Base-by-base conservation (phyloP, 2,888 invertebrate genomes). In the Hypomecis atomaria region DNA sequence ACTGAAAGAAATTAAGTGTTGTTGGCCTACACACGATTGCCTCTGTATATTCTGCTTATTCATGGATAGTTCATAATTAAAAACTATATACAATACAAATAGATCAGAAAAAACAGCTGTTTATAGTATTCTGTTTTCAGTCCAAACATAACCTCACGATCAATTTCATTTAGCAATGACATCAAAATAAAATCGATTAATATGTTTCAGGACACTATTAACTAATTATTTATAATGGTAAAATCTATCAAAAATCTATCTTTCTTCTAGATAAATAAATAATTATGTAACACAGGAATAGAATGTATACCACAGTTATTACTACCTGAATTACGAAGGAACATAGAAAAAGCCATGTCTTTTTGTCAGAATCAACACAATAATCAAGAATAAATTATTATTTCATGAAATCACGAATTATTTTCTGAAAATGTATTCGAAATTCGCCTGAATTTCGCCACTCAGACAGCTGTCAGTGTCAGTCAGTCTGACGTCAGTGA, bases 331-430 rank as follows among this genome's bases (percentile, higher is more conserved):
- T 81, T 76, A 63, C 91, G 89, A 56, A 90, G 77, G 57, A 92
- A 86, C 84, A 88, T 87, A 6, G 92, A 92, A 65, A 91, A 85
- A 47, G 92, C 88, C 92, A 93, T 93, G 55, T 63, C 70, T 52
- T 6, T 36, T 9, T 50, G 10, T 59, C 53, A 36, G 10, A 33
- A 53, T 54, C 8, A 58, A 23, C 40, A 52, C 38, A 45, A 63
- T 38, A 56, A 37, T 10, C 3, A 54, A 42, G 23, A 9, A 48
- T 6, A 34, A 58, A 13, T 33, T 37, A 23, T 4, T 36, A 5
- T 59, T 11, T 57, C 45, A 6, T 11, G 23, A 52, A 63, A 50
- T 57, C 45, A 6, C 9, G 23, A 52, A 63, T 45, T 44, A 11
- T 37, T 47, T 34, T 52, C 40, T 42, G 33, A 8, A 48, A 11